These are phyloP conservation scores for Adelphocoris suturalis DNA, from an alignment of 2,888 invertebrate species.

Conservation along the genomic window DNA sequence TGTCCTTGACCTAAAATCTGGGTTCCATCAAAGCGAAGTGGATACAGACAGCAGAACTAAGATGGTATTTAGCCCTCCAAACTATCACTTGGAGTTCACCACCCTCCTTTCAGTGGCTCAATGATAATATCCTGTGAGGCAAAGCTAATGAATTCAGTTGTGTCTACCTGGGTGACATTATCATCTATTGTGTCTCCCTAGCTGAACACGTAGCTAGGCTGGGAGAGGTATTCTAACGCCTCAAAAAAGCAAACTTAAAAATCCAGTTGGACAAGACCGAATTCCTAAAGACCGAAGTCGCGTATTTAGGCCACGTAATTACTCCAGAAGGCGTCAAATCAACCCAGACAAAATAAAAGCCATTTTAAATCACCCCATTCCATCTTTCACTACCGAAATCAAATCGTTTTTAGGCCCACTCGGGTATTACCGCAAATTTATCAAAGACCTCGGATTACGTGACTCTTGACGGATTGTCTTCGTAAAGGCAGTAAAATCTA, in stretches of 20 bases:
- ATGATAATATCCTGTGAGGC: not conserved
- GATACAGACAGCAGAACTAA: conserved; percentile 5
- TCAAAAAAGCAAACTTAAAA: conserved; percentile 48
- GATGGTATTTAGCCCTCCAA: not conserved
- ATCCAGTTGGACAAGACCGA: conserved; percentile 60
- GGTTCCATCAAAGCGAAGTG: conserved; percentile 48
- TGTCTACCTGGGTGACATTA: conserved; percentile 67
- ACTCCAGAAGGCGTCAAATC: conserved; percentile 49
- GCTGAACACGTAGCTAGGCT: conserved; percentile 3
- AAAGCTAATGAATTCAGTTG: not conserved
- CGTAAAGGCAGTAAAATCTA: too few species aligned
- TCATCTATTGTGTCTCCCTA: conserved; percentile 36
- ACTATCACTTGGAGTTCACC: not conserved
- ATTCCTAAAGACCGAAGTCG: conserved; percentile 46
- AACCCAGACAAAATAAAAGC: conserved; percentile 65
- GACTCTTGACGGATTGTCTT: conserved; percentile 61
- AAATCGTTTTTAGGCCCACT: too few species aligned
- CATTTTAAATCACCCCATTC: conserved; percentile 43
- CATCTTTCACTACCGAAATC: conserved; percentile 36
- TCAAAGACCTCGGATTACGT: conserved; percentile 18
- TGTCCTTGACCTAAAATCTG: conserved; percentile 76
- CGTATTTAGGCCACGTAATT: conserved; percentile 62
- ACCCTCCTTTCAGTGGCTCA: not conserved
- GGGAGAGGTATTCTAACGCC: conserved; percentile 19
- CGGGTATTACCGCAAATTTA: conserved; percentile 38